phyloP scores from a whole-genome alignment of 2,113 vertebrate genomes.

The Antennarius striatus region DNA sequence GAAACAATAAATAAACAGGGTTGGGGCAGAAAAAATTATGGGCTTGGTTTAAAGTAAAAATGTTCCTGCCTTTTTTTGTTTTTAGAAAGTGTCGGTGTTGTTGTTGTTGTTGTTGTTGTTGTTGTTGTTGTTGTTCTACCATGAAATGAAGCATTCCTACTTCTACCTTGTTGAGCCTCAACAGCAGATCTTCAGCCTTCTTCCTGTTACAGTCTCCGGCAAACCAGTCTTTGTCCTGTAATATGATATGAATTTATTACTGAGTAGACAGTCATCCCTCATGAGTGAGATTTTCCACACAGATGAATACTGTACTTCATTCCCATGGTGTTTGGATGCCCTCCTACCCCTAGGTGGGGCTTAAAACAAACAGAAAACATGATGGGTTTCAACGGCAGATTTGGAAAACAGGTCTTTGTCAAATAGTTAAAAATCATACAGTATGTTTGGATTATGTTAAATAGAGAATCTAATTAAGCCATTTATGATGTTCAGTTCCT shows the following conservation, averaged over 20 bases:
- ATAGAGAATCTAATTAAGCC: slow-evolving; percentile 3
- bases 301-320: slow-evolving; percentile 51
- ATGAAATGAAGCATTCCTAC: background rate
- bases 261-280: background rate
- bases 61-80: no score
- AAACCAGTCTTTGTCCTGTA: slow-evolving; percentile 82
- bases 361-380: slow-evolving; percentile 35
- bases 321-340: slow-evolving; percentile 24
- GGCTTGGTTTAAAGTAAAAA: background rate
- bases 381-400: background rate
- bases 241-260: background rate
- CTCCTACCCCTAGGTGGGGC: slow-evolving; percentile 41
- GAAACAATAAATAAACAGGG: background rate
- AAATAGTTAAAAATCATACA: background rate
- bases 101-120: no score
- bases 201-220: slow-evolving; percentile 80
- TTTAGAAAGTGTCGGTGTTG: no score
- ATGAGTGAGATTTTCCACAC: background rate
- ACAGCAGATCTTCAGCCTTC: slow-evolving; percentile 77
- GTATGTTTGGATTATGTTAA: slow-evolving; percentile 1
- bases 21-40: background rate
- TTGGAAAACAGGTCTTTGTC: background rate
- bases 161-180: slow-evolving; percentile 76
- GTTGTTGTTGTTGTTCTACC: background rate
- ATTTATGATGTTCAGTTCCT: background rate